Evolutionary conservation across 2,113 vertebrate species (phyloP), one percentile per base, ranked within the genome.

Genomic region (Promerops cafer): DNA sequence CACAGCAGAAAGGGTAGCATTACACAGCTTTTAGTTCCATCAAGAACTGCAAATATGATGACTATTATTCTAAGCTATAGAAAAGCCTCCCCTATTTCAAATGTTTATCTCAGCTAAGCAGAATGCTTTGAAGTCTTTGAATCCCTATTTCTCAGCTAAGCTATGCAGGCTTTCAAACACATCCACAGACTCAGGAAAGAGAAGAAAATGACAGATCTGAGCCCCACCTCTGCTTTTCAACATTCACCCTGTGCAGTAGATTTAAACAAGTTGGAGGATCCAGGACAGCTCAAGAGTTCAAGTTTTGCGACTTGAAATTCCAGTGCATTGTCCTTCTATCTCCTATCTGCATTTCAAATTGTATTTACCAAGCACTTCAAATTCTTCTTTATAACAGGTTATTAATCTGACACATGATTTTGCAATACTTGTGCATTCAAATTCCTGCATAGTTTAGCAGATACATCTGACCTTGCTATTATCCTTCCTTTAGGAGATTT

Each of bases 321-420:
- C 63, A 82, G 4, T 22, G 77, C 33, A 57, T 69, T 14, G 11
- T 61, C 49, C 66, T 92, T 70, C 57, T 70, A 64, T 59, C 63
- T 91, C 13, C 1, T 53, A 87, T 94, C 89, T 95, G 92, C 89
- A 96, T 96, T 97, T 96, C 95, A 96, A 95, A 96, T 92, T 54
- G 53, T 84, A 85, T 95, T 96, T 95, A 92, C 93, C 88, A 85
- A 94, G 86, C 59, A 42, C 69, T 91, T 91, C 50, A 71, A 91
- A 8, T 92, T 88, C 87, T 95, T 81, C 95, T 96, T 89, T 82
- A 45, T 68, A 94, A 91, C 61, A 82, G 63, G 90, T 95, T 97
- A 95, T 93, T 96, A 96, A 97, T 93, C 88, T 95, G 83, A 93
- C 94, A 95, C 52, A 76, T 59, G 66, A 79, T 96, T 97, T 91